Conservation (phyloP, 2,797 vertebrate genomes). For the Harpagifer antarcticus region DNA sequence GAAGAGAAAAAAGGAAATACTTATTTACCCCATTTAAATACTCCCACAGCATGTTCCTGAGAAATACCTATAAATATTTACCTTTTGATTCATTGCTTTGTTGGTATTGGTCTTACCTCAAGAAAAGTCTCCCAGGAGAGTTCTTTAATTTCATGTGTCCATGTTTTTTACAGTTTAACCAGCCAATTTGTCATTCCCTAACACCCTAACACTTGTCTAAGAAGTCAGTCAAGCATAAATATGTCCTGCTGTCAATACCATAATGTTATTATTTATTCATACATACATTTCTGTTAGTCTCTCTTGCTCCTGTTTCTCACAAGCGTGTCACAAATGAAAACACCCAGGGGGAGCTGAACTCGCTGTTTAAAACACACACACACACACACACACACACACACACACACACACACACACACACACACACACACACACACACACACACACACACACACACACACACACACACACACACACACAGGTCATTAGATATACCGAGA, state of each 20-base stretch:
- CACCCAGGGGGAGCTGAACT: conserved; percentile 18
- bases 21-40: not conserved
- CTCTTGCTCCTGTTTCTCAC: conserved; percentile 19
- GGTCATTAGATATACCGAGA: conserved; percentile 9
- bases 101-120: conserved; percentile 12
- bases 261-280: conserved; percentile 47
- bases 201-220: not conserved
- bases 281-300: conserved; percentile 14
- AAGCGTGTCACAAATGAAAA: conserved; percentile 22
- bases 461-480: not conserved
- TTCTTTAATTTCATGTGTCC: conserved; percentile 11
- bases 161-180: conserved; percentile 23
- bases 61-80: conserved; percentile 43
- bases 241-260: conserved; percentile 43
- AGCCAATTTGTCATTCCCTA: conserved; percentile 54
- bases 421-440: not conserved
- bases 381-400: conserved; percentile 29
- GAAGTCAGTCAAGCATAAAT: conserved; percentile 41
- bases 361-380: conserved; percentile 12
- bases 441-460: not conserved
- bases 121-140: conserved; percentile 26
- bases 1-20: not conserved
- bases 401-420: conserved; percentile 4
- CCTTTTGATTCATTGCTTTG: conserved; percentile 35
- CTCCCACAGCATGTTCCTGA: not conserved